These are phyloP conservation scores for Latrodectus elegans DNA, from an alignment of 2,888 invertebrate species.

Conservation along the genomic window DNA sequence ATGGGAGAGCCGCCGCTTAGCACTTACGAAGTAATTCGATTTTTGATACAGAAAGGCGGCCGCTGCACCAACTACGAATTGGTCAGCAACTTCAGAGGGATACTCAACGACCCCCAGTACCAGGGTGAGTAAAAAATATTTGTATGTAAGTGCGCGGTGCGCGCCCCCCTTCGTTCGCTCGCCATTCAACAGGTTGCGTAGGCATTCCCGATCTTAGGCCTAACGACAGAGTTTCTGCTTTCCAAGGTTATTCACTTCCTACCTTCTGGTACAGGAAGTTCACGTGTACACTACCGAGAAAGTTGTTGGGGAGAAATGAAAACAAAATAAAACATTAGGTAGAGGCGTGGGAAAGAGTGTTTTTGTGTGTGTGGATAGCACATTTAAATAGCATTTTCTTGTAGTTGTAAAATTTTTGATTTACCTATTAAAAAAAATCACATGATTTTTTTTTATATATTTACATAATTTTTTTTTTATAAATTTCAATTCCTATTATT, in stretches of 20 bases:
- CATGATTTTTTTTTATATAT: no score
- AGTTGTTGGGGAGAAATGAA: no score
- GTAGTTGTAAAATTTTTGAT: no score
- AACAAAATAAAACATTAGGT: no score
- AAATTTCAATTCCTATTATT: no score
- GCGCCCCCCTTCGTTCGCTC: neutral
- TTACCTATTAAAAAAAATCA: no score
- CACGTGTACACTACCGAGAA: neutral
- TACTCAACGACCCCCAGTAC: slow-evolving; percentile 55
- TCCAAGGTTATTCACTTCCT: slow-evolving; percentile 40
- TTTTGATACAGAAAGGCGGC: slow-evolving; percentile 49
- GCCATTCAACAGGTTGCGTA: slow-evolving; percentile 24
- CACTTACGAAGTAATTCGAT: slow-evolving; percentile 47
- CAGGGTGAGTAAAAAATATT: slow-evolving; percentile 39
- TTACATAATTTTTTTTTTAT: no score
- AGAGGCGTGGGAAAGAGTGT: no score
- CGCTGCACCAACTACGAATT: slow-evolving; percentile 62
- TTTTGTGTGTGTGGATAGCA: no score
- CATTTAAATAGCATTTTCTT: no score
- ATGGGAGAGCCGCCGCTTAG: slow-evolving; percentile 16
- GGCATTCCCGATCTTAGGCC: slow-evolving; percentile 36
- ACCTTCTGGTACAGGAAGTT: slow-evolving; percentile 9
- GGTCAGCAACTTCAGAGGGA: slow-evolving; percentile 56
- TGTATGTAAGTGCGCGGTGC: neutral
- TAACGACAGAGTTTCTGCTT: slow-evolving; percentile 15